Conservation (phyloP, 2,797 vertebrate species). For the Chromobotia macracanthus region DNA sequence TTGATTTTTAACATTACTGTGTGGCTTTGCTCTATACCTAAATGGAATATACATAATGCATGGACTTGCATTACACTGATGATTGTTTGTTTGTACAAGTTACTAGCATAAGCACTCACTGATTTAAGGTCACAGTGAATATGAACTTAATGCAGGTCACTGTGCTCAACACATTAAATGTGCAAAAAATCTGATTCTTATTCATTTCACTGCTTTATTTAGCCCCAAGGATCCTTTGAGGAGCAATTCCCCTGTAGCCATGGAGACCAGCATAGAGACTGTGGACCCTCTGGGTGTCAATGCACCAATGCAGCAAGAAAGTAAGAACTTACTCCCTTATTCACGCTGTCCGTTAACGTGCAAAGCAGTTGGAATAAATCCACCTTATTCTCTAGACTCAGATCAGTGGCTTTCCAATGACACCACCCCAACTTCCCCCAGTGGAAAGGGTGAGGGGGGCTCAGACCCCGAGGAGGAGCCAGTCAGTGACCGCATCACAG, state of each 20-base stretch:
- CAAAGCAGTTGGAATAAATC: background rate
- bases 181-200: background rate
- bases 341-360: background rate
- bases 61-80: no score
- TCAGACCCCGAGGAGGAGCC: conserved; percentile 81
- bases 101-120: background rate
- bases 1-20: background rate
- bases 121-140: background rate
- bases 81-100: background rate
- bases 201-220: conserved; percentile 48
- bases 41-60: no score
- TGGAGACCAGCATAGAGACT: conserved; percentile 92
- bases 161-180: background rate
- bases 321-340: conserved; percentile 71
- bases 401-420: conserved; percentile 72
- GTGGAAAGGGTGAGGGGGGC: conserved; percentile 78
- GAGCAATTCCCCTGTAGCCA: conserved; percentile 95
- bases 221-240: conserved; percentile 92
- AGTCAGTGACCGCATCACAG: conserved; percentile 88
- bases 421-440: conserved; percentile 58
- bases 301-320: conserved; percentile 79
- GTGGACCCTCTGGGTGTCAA: conserved; percentile 86
- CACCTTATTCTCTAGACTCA: conserved; percentile 59
- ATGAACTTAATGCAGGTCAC: background rate
- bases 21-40: no score